These are phyloP conservation scores for Megalurothrips usitatus DNA, from an alignment of 2,888 invertebrate genomes.

Conservation along the genomic window DNA sequence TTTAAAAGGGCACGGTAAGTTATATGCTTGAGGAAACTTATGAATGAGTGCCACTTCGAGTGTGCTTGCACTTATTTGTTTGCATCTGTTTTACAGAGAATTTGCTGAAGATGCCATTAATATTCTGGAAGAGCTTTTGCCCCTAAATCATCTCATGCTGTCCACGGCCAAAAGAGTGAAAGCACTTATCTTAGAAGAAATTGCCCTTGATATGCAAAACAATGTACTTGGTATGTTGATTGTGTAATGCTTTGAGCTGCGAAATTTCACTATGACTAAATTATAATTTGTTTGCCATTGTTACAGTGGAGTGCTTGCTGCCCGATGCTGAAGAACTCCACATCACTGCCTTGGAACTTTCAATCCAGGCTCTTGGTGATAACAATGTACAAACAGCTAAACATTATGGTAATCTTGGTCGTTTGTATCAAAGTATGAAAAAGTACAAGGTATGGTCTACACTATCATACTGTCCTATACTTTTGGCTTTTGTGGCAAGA, in stretches of 20 bases:
- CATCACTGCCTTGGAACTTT: slow-evolving; percentile 71
- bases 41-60: slow-evolving; percentile 29
- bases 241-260: neutral
- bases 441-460: slow-evolving; percentile 60
- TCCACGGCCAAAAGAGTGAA: slow-evolving; percentile 88
- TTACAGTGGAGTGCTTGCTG: slow-evolving; percentile 58
- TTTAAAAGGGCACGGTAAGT: slow-evolving; percentile 70
- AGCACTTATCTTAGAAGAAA: slow-evolving; percentile 88
- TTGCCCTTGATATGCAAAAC: slow-evolving; percentile 67
- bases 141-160: slow-evolving; percentile 74
- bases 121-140: slow-evolving; percentile 75
- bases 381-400: slow-evolving; percentile 93
- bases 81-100: slow-evolving; percentile 51
- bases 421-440: slow-evolving; percentile 91
- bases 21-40: slow-evolving; percentile 27
- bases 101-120: slow-evolving; percentile 78
- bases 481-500: neutral
- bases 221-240: neutral
- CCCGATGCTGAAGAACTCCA: slow-evolving; percentile 79
- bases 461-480: no score
- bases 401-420: slow-evolving; percentile 90
- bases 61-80: slow-evolving; percentile 23
- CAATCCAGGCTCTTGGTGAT: slow-evolving; percentile 82
- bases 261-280: slow-evolving; percentile 32
- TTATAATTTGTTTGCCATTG: slow-evolving; percentile 30